Base-by-base conservation (phyloP, 2,797 vertebrate genomes). In the Syndactyla subalaris region DNA sequence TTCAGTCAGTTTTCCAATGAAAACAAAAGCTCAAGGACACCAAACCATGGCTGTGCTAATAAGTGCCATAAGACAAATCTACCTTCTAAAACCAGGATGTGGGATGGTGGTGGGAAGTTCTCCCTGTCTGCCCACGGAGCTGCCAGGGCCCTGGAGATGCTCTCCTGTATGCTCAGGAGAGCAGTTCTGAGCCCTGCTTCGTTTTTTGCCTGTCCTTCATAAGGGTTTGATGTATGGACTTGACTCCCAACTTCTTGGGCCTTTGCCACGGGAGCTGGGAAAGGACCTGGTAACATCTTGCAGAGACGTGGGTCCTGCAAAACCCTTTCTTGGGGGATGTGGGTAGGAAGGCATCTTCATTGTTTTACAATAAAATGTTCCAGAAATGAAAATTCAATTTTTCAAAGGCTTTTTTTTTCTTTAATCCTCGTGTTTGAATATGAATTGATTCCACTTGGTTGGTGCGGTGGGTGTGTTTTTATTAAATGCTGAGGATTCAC, bases 401-500 rank as follows among this genome's bases (percentile, higher is more conserved):
- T 75, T 70, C 27, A 52, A 73, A 80, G 14, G 39, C 9, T 43
- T 66, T 62, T 57, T 52, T 45, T 83, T 58, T 68, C 74, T 70
- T 32, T 22, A 75, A 88, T 81, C 61, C 30, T 49, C 22, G 6
- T 88, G 73, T 85, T 96, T 86, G 78, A 95, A 76, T 77, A 61
- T 59, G 24, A 84, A 67, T 80, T 83, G 81, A 74, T 91, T 89
- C 61, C 17, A 20, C 73, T 88, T n/a, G 67, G 17, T 71, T 74
- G 73, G 34, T 87, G 27, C 0, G 0, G 74, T 0, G 10, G 20
- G 54, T 80, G 75, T 71, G 73, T 57, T 41, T 87, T 91, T 78
- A 59, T 71, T 89, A 83, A 93, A 72, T 81, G 85, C 73, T 1
- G 20, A 81, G 89, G 85, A 66, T 93, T 96, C 94, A 95, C 95